These are phyloP conservation scores for Chloropsis hardwickii DNA, from an alignment of 2,113 vertebrate genomes.

Conservation along the genomic window DNA sequence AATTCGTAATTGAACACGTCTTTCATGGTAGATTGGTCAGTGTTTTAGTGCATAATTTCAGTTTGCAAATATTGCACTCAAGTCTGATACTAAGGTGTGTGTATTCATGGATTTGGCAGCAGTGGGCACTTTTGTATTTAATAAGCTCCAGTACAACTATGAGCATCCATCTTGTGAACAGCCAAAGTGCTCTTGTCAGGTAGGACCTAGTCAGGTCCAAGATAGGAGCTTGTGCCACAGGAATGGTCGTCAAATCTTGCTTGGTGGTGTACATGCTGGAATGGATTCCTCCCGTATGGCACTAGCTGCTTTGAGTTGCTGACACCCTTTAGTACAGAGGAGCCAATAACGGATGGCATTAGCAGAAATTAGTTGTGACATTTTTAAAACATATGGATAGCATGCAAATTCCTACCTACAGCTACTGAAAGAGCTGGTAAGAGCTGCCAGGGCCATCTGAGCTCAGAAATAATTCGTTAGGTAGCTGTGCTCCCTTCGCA, in stretches of 20 bases:
- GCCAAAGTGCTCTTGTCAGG: background rate
- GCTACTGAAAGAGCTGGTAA: background rate
- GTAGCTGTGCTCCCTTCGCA: background rate
- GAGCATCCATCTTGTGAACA: background rate
- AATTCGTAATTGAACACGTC: background rate
- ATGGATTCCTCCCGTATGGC: background rate
- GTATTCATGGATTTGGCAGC: background rate
- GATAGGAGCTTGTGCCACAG: background rate
- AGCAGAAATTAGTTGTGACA: constrained; percentile 52
- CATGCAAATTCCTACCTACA: background rate
- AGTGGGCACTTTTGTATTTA: background rate
- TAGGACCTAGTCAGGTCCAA: background rate
- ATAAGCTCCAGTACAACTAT: background rate
- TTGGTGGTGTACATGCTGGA: background rate
- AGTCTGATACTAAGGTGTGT: background rate
- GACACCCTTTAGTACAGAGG: background rate
- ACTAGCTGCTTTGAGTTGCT: background rate
- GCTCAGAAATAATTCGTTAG: background rate
- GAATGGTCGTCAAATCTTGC: background rate
- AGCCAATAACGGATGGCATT: background rate
- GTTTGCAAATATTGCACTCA: background rate
- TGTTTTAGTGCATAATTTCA: background rate
- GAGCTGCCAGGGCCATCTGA: constrained; percentile 9
- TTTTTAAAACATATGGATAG: constrained; percentile 42
- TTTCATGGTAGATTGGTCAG: background rate